Evolutionary conservation across 2,113 vertebrate genomes (phyloP), one percentile per base, ranked within the genome.

Genomic region (Junco hyemalis): DNA sequence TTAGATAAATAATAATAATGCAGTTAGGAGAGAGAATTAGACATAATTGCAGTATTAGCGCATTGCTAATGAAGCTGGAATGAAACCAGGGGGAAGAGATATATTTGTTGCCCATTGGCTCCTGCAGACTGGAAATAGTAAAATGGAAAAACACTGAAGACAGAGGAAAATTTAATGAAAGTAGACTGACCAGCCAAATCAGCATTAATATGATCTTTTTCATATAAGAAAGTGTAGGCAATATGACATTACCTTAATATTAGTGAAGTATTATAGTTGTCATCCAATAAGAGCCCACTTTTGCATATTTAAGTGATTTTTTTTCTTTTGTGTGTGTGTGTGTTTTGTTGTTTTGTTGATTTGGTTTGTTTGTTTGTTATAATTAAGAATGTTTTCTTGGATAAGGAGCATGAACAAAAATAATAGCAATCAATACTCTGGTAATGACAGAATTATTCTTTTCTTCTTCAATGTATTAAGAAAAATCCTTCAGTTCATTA

Each of bases 1-100:
- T 86, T 94, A 92, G 81, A 86, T 94, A 95, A 96, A 92, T 93
- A 94, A 90, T 76, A 95, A 88, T 92, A 86, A 92, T 87, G 57
- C 48, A 56, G 29, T 69, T 85, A 82, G 28, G 56, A 70, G 20
- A 92, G 63, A 93, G 60, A 90, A 92, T 86, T 77, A 92, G 74
- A 82, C 68, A 45, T 92, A 95, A 96, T 83, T 94, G 51, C 64
- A 82, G 44, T 90, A 80, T 48, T 63, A 91, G 47, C 53, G 87
- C 56, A 73, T 66, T 83, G 85, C 64, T 96, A 95, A 94, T 95
- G 90, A 92, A 93, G 29, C 85, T 93, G 84, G 90, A 94, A 90
- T 88, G 64, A 94, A 96, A 95, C 38, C 74, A 91, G 76, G 68
- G 91, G 87, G 71, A 90, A 94, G 81, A 95, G 79, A 96, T 88